Evolutionary conservation across 2,888 invertebrate genomes (phyloP).

Genomic region (Psococerastis gibbosa): DNA sequence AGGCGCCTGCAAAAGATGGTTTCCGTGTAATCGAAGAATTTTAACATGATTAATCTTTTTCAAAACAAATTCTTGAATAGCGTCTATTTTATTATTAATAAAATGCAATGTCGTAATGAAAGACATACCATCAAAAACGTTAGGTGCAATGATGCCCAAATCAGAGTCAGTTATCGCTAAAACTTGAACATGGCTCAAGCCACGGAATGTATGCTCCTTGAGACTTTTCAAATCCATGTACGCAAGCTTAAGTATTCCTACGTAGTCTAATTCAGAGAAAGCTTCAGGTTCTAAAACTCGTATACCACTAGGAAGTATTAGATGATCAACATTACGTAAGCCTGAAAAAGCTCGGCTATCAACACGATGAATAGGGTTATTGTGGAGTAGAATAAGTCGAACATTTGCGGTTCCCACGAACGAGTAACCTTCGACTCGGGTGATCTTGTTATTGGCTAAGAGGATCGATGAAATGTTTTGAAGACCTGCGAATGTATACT

Average conservation of each 20-base stretch:
- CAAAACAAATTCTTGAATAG: slow-evolving; percentile 54
- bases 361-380: slow-evolving; percentile 67
- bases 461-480: slow-evolving; percentile 58
- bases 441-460: slow-evolving; percentile 48
- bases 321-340: slow-evolving; percentile 59
- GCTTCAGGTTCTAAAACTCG: slow-evolving; percentile 56
- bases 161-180: slow-evolving; percentile 68
- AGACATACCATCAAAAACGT: slow-evolving; percentile 57
- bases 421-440: slow-evolving; percentile 48
- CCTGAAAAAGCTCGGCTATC: slow-evolving; percentile 70
- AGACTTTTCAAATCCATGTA: slow-evolving; percentile 66
- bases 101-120: slow-evolving; percentile 55
- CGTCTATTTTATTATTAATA: slow-evolving; percentile 69
- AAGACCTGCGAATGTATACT: slow-evolving; percentile 66
- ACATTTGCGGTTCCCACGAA: slow-evolving; percentile 77
- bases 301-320: slow-evolving; percentile 69
- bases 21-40: slow-evolving; percentile 55
- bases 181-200: slow-evolving; percentile 51
- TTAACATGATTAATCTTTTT: slow-evolving; percentile 50
- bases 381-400: slow-evolving; percentile 57
- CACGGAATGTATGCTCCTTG: slow-evolving; percentile 51
- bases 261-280: slow-evolving; percentile 61
- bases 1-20: slow-evolving; percentile 65
- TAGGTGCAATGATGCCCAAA: slow-evolving; percentile 49
- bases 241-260: slow-evolving; percentile 61